Evolutionary conservation across 2,113 vertebrate species (phyloP).

Genomic region (Gobiocypris rarus): DNA sequence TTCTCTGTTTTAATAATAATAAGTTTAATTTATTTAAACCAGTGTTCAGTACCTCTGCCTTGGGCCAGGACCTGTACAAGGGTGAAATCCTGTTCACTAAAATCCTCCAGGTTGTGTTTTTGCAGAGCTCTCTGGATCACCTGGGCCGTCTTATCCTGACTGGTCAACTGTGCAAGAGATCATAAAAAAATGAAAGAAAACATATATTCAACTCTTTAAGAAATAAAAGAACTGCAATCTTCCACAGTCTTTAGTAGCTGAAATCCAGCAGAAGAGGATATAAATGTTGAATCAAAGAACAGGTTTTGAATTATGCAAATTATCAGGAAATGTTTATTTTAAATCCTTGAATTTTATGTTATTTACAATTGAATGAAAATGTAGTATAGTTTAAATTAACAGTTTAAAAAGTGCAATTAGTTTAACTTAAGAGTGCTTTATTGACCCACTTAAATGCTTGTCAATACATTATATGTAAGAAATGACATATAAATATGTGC

Average conservation of each 20-base stretch:
- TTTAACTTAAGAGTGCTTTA: too few species aligned
- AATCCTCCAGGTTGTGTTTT: constrained; percentile 83
- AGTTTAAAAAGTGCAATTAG: too few species aligned
- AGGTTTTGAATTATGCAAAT: neutral
- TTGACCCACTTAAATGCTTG: too few species aligned
- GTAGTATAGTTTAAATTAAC: too few species aligned
- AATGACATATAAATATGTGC: too few species aligned
- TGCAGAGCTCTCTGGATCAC: constrained; percentile 84
- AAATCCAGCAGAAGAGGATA: neutral
- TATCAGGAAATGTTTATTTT: too few species aligned
- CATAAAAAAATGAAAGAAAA: neutral
- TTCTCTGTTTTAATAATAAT: neutral
- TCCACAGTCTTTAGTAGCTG: neutral
- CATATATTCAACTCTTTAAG: neutral
- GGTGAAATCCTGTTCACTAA: constrained; percentile 72
- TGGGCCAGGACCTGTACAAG: constrained; percentile 81
- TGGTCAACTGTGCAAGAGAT: constrained; percentile 78
- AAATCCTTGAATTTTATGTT: too few species aligned
- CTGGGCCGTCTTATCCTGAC: constrained; percentile 86
- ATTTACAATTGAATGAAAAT: too few species aligned
- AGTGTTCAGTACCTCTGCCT: constrained; percentile 76
- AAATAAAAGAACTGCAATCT: neutral
- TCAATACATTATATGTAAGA: too few species aligned
- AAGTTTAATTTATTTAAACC: neutral
- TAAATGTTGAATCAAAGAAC: neutral